Conservation (phyloP, 2,888 invertebrate genomes). For the Noctua fimbriata region DNA sequence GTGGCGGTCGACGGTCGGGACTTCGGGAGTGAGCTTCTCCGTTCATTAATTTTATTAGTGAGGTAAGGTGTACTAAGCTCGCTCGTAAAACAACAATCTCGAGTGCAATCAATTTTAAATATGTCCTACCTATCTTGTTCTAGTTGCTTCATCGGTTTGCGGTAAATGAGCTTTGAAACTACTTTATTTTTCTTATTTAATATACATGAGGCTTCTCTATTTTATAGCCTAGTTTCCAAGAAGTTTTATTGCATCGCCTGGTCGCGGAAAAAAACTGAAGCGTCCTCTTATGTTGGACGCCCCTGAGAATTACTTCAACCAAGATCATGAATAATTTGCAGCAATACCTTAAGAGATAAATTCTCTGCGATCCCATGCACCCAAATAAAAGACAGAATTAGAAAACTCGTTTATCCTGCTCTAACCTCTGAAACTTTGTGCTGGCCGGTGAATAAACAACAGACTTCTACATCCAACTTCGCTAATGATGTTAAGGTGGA, state of each 20-base stretch:
- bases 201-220: slow-evolving; percentile 4
- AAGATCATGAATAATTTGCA: slow-evolving; percentile 52
- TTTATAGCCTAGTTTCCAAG: slow-evolving; percentile 22
- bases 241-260: slow-evolving; percentile 15
- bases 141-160: slow-evolving; percentile 32
- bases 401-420: slow-evolving; percentile 39
- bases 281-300: neutral
- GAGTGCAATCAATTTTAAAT: slow-evolving; percentile 59
- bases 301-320: slow-evolving; percentile 19
- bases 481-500: slow-evolving; percentile 53
- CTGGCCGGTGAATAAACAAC: slow-evolving; percentile 49
- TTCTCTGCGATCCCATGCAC: slow-evolving; percentile 22
- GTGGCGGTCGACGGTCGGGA: slow-evolving; percentile 35
- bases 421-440: slow-evolving; percentile 36
- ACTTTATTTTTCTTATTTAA: slow-evolving; percentile 41
- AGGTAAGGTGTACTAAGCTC: slow-evolving; percentile 54
- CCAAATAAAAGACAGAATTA: slow-evolving; percentile 34
- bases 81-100: slow-evolving; percentile 60
- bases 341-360: slow-evolving; percentile 29
- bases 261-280: neutral
- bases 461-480: slow-evolving; percentile 41
- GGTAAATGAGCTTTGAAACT: slow-evolving; percentile 26
- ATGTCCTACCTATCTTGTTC: slow-evolving; percentile 32
- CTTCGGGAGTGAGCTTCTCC: slow-evolving; percentile 31
- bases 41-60: slow-evolving; percentile 66